Percentiles rank a stretch among this genome's conserved stretches.
These are phyloP conservation scores for Hylomyscus alleni DNA, from an alignment of 2,797 vertebrate genomes.

Conservation along the genomic window DNA sequence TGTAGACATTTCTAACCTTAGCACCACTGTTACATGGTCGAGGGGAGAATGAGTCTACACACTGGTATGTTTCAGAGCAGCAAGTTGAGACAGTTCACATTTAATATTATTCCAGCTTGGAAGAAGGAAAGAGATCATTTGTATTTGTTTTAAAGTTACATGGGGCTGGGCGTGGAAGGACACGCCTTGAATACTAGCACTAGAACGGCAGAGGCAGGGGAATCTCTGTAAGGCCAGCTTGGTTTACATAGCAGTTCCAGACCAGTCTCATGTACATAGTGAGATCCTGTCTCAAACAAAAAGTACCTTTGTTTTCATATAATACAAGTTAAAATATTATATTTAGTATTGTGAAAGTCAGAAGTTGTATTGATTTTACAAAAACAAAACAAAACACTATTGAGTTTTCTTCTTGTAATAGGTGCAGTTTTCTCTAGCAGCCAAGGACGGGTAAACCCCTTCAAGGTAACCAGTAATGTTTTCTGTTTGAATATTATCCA, in stretches of 20 bases:
- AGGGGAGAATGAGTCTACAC: not conserved
- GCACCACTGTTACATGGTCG: not conserved
- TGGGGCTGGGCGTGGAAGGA: not conserved
- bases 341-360: not conserved
- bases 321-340: constrained; percentile 53
- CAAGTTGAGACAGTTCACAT: not conserved
- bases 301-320: constrained; percentile 36
- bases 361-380: not conserved
- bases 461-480: constrained; percentile 92
- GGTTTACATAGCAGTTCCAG: not conserved
- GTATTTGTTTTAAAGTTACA: constrained; percentile 43
- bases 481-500: constrained; percentile 61
- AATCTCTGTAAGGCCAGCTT: not conserved
- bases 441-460: constrained; percentile 94
- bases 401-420: constrained; percentile 81
- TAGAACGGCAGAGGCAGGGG: not conserved
- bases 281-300: not conserved
- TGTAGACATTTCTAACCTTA: not conserved
- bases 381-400: not conserved
- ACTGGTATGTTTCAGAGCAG: not conserved
- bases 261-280: not conserved
- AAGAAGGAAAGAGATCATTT: constrained; percentile 22
- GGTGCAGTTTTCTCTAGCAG: constrained; percentile 87
- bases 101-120: constrained; percentile 12
- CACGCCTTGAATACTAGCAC: not conserved